Evolutionary conservation across 2,797 vertebrate genomes (phyloP).

Genomic region (Sebastes trivittatus): DNA sequence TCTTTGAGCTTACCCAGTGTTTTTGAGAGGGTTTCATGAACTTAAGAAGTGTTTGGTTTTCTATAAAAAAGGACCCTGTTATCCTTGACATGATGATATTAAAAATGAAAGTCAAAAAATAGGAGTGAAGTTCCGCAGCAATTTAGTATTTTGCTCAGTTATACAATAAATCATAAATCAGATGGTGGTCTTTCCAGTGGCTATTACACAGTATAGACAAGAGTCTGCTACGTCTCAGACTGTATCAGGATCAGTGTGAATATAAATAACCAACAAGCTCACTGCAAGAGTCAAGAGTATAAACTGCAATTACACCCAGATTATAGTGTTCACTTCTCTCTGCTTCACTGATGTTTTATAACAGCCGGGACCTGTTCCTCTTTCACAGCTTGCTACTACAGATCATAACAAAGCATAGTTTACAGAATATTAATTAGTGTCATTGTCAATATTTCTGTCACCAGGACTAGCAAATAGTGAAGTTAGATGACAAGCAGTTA

Average conservation of each 20-base stretch:
- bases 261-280: conserved; percentile 24
- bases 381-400: neutral
- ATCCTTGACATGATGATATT: neutral
- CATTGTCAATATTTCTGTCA: neutral
- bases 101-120: neutral
- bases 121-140: neutral
- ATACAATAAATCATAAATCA: neutral
- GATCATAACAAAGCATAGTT: neutral
- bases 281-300: neutral
- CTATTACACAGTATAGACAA: neutral
- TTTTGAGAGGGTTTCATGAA: neutral
- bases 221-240: neutral
- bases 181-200: neutral
- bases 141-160: neutral
- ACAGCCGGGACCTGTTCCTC: neutral
- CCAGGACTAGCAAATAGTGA: neutral
- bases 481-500: neutral
- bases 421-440: too few relatives aligned
- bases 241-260: neutral
- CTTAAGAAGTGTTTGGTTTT: neutral
- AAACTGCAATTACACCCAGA: conserved; percentile 39
- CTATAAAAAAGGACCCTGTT: neutral
- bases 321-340: conserved; percentile 9
- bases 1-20: neutral
- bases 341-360: neutral